Percentiles rank a stretch among this genome's conserved stretches.
Conservation (phyloP, 2,113 vertebrate genomes). For the Holacanthus passer region DNA sequence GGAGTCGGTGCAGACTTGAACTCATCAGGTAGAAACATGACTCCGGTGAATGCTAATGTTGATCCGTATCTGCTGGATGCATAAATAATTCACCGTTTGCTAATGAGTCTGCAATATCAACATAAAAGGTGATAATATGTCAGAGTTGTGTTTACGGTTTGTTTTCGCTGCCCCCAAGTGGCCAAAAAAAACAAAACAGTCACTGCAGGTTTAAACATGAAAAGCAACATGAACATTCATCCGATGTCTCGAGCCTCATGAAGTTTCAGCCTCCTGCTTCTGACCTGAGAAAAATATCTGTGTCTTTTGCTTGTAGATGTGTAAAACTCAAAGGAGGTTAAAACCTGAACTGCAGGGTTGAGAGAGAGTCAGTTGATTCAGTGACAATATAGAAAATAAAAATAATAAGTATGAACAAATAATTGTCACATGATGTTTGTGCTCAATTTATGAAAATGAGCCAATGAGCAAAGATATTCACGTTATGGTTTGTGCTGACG, state of each 20-base stretch:
- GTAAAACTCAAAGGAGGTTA: background rate
- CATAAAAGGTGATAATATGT: background rate
- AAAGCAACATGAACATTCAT: background rate
- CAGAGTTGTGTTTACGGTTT: background rate
- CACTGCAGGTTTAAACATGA: too few species aligned
- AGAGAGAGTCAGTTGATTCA: background rate
- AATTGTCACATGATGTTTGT: background rate
- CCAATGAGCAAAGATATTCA: background rate
- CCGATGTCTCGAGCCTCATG: background rate
- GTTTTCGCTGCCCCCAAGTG: background rate
- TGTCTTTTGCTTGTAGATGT: background rate
- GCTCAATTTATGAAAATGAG: background rate
- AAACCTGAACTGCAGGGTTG: background rate
- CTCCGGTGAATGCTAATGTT: slow-evolving; percentile 12
- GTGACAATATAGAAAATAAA: background rate
- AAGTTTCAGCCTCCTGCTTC: too few species aligned
- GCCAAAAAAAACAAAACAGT: too few species aligned
- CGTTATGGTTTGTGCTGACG: background rate
- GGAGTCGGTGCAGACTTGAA: background rate
- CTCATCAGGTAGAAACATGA: slow-evolving; percentile 1
- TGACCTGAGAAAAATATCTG: background rate
- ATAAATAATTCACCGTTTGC: too few species aligned
- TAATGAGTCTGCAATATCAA: slow-evolving; percentile 8
- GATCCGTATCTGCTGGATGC: too few species aligned
- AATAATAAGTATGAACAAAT: background rate